phyloP scores from a whole-genome alignment of 2,113 vertebrate species.

The Salvelinus fontinalis region DNA sequence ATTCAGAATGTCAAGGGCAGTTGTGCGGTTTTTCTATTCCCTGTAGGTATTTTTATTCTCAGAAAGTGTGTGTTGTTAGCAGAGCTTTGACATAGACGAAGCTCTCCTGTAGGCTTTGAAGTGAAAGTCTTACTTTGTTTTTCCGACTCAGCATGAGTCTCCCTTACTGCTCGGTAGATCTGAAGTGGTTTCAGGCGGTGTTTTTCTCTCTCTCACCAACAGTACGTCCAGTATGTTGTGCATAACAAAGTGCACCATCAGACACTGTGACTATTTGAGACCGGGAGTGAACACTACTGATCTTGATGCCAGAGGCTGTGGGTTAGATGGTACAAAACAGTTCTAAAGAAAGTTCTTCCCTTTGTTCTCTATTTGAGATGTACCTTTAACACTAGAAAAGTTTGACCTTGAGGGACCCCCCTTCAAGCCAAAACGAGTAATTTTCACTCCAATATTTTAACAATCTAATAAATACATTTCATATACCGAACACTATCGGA shows the following conservation, averaged over 20 bases:
- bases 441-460: too few species aligned
- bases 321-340: not conserved
- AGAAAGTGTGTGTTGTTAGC: conserved; percentile 11
- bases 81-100: conserved; percentile 42
- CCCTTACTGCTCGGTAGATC: conserved; percentile 27
- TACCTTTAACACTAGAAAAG: not conserved
- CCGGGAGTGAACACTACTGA: not conserved
- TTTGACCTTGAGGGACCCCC: too few species aligned
- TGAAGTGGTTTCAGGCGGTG: conserved; percentile 25
- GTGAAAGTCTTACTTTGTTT: conserved; percentile 24
- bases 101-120: conserved; percentile 40
- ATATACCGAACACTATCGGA: too few species aligned
- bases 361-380: not conserved
- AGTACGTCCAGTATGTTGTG: conserved; percentile 23
- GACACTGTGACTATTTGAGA: not conserved
- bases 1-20: conserved; percentile 35
- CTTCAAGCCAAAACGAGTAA: too few species aligned
- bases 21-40: conserved; percentile 27
- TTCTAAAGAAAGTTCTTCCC: not conserved
- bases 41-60: conserved; percentile 17
- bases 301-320: not conserved
- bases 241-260: conserved; percentile 3
- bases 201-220: conserved; percentile 28
- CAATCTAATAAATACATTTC: too few species aligned
- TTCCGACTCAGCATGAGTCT: conserved; percentile 23